A percentile compares a stretch with the other conserved stretches of the same genome.
phyloP scores from a whole-genome alignment of 2,797 vertebrate genomes.

The Octomys mimax region DNA sequence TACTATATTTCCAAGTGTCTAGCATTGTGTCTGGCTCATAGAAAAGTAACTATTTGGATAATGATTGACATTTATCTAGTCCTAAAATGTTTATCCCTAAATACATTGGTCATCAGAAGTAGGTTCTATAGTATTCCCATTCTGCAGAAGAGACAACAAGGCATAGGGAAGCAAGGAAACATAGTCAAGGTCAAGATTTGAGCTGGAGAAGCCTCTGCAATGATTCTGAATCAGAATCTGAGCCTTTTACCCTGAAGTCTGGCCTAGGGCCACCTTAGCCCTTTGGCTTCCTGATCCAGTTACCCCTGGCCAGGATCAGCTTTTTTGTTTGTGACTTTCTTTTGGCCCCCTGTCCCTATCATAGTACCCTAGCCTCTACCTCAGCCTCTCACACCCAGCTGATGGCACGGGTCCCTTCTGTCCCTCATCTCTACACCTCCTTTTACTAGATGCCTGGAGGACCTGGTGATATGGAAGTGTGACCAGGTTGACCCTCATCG shows the following conservation, averaged over 20 bases:
- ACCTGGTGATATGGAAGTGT: neutral
- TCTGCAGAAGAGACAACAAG: neutral
- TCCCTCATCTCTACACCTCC: neutral
- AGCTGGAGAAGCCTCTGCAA: neutral
- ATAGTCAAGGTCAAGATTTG: neutral
- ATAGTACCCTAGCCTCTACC: neutral
- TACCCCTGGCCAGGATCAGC: neutral
- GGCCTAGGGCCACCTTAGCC: neutral
- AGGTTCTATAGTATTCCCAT: neutral
- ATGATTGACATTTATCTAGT: neutral
- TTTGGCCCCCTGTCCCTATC: neutral
- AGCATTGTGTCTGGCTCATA: neutral
- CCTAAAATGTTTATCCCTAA: no score
- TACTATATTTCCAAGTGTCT: neutral
- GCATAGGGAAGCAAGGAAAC: neutral
- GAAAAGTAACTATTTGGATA: neutral
- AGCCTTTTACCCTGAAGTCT: neutral
- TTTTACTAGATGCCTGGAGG: neutral
- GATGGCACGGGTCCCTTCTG: neutral
- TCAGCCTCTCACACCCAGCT: neutral
- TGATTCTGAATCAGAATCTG: neutral
- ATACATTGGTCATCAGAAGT: neutral
- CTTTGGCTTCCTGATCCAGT: neutral
- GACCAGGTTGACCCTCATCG: neutral
- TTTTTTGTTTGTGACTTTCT: neutral